A percentile compares a stretch with the other conserved stretches of the same genome.
Evolutionary conservation across 1,140 invertebrate species (phyloP).

Genomic region (Musca domestica): DNA sequence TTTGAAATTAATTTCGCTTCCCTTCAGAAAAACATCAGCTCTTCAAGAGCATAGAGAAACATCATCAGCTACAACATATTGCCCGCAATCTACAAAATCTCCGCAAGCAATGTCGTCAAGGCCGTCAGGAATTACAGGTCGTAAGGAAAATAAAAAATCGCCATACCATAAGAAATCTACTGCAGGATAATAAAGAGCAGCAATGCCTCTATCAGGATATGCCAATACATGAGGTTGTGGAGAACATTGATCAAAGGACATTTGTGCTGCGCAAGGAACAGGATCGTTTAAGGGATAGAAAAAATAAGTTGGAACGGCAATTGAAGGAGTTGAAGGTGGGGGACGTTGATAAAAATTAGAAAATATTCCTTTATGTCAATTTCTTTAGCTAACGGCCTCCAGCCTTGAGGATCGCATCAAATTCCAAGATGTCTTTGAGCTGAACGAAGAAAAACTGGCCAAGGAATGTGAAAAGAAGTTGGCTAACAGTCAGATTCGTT

Average conservation of each 20-base stretch:
- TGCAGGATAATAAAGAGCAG: slow-evolving; percentile 44
- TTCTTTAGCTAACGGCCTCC: slow-evolving; percentile 28
- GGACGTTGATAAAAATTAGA: slow-evolving; percentile 39
- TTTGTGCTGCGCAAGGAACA: slow-evolving; percentile 49
- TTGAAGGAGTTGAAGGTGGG: slow-evolving; percentile 21
- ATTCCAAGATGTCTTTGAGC: slow-evolving; percentile 43
- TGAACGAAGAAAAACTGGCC: slow-evolving; percentile 41
- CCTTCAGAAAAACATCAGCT: slow-evolving; percentile 34
- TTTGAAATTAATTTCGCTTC: no score
- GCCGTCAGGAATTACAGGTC: slow-evolving; percentile 39
- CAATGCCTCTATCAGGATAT: slow-evolving; percentile 47
- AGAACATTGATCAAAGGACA: slow-evolving; percentile 50
- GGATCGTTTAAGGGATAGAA: slow-evolving; percentile 34
- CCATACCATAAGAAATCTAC: slow-evolving; percentile 40
- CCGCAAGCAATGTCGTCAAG: slow-evolving; percentile 44
- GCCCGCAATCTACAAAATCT: slow-evolving; percentile 35
- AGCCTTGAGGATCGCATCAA: slow-evolving; percentile 45
- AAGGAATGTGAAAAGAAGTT: slow-evolving; percentile 41
- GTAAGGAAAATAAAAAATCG: slow-evolving; percentile 37
- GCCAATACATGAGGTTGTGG: slow-evolving; percentile 45
- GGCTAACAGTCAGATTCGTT: slow-evolving; percentile 44
- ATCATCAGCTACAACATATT: slow-evolving; percentile 36
- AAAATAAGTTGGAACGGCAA: slow-evolving; percentile 25
- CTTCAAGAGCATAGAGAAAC: slow-evolving; percentile 40
- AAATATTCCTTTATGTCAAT: slow-evolving; percentile 16